Evolutionary conservation across 2,113 vertebrate genomes (phyloP).

Genomic region (Furnarius figulus): DNA sequence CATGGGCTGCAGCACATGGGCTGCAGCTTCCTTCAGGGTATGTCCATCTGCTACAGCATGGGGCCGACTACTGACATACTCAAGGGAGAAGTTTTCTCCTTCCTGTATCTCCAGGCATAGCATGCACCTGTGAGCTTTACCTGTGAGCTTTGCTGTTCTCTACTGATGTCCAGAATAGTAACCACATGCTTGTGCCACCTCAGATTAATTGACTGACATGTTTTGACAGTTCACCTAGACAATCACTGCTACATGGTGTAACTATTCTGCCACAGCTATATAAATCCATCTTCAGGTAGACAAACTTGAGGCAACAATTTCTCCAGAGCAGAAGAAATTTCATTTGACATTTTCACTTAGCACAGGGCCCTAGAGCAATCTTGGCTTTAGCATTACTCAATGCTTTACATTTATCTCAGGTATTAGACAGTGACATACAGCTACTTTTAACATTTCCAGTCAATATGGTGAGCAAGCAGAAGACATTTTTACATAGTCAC

Average conservation of each 20-base stretch:
- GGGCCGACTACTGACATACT: not conserved
- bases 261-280: not conserved
- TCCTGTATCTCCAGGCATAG: not conserved
- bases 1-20: accelerated
- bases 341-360: not conserved
- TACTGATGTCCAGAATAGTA: not conserved
- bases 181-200: not conserved
- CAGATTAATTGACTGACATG: not conserved
- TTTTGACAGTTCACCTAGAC: not conserved
- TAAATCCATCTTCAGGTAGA: not conserved
- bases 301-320: not conserved
- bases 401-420: not conserved
- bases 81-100: not conserved
- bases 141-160: not conserved
- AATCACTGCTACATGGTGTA: not conserved
- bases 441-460: not conserved
- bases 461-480: not conserved
- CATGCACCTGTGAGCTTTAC: accelerated
- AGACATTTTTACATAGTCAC: not conserved
- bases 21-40: not conserved
- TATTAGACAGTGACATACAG: not conserved
- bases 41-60: accelerated
- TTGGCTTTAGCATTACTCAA: not conserved
- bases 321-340: not conserved
- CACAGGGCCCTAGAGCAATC: not conserved